phyloP scores from a whole-genome alignment of 2,113 vertebrate species.

The Tonatia bakeri region DNA sequence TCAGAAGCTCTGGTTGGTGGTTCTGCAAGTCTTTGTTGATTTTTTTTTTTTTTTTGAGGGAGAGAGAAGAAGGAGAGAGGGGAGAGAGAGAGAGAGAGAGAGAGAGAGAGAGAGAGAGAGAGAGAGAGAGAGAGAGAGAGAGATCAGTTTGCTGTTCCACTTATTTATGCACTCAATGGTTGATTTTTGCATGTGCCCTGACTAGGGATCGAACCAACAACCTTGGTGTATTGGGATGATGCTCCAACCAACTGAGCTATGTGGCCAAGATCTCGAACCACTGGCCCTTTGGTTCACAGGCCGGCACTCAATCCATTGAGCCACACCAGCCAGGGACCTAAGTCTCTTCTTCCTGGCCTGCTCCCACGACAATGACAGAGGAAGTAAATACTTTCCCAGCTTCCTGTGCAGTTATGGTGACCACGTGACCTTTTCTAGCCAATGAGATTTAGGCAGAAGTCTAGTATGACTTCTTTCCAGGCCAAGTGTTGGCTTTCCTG shows the following conservation, averaged over 20 bases:
- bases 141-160: too few species aligned
- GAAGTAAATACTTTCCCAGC: neutral
- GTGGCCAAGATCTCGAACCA: too few species aligned
- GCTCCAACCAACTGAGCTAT: too few species aligned
- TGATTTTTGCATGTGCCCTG: too few species aligned
- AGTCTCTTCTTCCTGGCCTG: neutral
- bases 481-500: neutral
- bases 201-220: too few species aligned
- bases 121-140: neutral
- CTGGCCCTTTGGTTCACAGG: too few species aligned
- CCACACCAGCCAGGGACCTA: neutral
- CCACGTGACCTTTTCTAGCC: neutral
- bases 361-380: neutral
- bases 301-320: too few species aligned
- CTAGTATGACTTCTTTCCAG: neutral
- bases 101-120: neutral
- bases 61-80: neutral
- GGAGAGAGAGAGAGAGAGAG: neutral
- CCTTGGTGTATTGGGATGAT: too few species aligned
- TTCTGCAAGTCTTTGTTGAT: constrained; percentile 21
- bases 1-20: constrained; percentile 24
- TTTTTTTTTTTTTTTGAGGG: neutral
- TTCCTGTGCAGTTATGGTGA: neutral
- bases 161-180: too few species aligned
- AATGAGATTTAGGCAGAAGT: neutral